A percentile compares a stretch with the other conserved stretches of the same genome.
Conservation (phyloP, 2,888 invertebrate genomes). For the Dasypogon diadema region DNA sequence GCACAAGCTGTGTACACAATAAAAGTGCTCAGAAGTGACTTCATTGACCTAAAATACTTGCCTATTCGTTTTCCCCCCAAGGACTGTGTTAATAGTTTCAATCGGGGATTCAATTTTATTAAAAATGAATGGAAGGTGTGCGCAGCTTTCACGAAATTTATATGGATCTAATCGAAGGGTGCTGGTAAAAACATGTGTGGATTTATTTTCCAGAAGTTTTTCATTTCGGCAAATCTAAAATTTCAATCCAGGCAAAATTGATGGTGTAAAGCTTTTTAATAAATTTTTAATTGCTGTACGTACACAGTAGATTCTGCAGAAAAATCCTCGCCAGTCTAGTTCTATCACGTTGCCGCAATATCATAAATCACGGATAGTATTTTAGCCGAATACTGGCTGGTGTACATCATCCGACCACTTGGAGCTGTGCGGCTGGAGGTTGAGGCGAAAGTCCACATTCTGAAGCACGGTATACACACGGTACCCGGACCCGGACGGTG, state of each 20-base stretch:
- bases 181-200: no score
- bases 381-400: not conserved
- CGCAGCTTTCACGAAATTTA: no score
- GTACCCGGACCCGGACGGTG: not conserved
- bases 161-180: no score
- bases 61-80: no score
- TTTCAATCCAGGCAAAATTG: not conserved
- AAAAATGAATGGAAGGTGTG: no score
- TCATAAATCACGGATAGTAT: slow-evolving; percentile 7
- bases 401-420: slow-evolving; percentile 1
- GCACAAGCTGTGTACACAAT: no score
- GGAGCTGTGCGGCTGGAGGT: not conserved
- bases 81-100: no score
- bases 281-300: slow-evolving; percentile 11
- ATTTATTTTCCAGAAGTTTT: no score
- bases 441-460: not conserved
- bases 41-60: no score
- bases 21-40: no score
- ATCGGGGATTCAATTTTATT: no score
- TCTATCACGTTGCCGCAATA: slow-evolving; percentile 19
- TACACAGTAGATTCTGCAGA: not conserved
- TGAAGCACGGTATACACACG: not conserved
- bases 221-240: no score
- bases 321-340: not conserved
- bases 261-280: not conserved